Conservation (phyloP, 2,888 invertebrate species). For the Vesta saturnalis region DNA sequence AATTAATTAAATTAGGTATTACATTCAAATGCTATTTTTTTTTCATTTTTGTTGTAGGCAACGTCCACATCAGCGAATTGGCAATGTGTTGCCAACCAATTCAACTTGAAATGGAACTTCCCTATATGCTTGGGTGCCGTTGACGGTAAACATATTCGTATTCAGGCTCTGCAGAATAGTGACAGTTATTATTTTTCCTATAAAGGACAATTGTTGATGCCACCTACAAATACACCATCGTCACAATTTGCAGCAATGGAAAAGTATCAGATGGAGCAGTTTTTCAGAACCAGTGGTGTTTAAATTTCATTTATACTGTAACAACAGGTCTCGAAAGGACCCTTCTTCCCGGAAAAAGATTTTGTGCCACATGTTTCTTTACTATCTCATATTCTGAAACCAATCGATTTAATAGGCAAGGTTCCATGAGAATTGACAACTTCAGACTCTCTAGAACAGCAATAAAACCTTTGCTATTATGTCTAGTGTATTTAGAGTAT, state of each 20-base stretch:
- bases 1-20: not conserved
- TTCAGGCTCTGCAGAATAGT: not conserved
- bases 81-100: not conserved
- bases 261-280: not conserved
- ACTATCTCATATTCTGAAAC: conserved; percentile 33
- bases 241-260: not conserved
- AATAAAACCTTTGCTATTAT: conserved; percentile 37
- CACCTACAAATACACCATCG: not conserved
- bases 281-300: not conserved
- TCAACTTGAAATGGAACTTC: not conserved
- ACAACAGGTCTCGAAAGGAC: not conserved
- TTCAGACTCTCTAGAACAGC: conserved; percentile 16
- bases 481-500: conserved; percentile 36
- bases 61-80: not conserved
- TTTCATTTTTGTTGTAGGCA: not conserved
- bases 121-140: not conserved
- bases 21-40: not conserved
- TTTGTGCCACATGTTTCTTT: conserved; percentile 24
- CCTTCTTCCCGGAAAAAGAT: not conserved
- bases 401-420: conserved; percentile 32
- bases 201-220: not conserved
- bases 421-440: conserved; percentile 31
- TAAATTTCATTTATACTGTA: not conserved
- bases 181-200: not conserved
- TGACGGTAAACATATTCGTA: conserved; percentile 2